Base-by-base conservation (phyloP, 2,888 invertebrate genomes). In the Entomobrya proxima region DNA sequence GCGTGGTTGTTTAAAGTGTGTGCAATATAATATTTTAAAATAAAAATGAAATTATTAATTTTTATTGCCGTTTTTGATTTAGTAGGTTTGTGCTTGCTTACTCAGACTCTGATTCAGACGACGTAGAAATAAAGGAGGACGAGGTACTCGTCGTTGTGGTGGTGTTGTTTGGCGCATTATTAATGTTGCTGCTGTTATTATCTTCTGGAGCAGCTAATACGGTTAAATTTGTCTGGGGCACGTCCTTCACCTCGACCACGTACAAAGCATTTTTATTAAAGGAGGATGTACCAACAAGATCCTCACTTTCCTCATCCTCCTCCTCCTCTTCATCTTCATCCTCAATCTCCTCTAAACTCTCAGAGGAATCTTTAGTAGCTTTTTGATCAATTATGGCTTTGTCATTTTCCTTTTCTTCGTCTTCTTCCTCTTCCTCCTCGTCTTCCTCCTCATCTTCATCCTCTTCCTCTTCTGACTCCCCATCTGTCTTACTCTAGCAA, bases 281-380 rank as follows among this genome's bases (percentile, higher is more conserved):
- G 0, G 47, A 55, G 3, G 67, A 61, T 21, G 78, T 64, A 6
- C 32, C 74, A 11, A 84, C 77, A 55, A 75, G 72, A 18, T 84
- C 82, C 18, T 86, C 88, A 32, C 79, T 85, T 2, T 83, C 82
- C 27, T 88, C 88, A 9, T 85, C 87, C 1, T 82, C 86, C 13
- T 85, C 84, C 9, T 88, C 87, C n/a, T 88, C 90, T 32, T 89
- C 90, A 6, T 87, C 87, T 0, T 87, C 87, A 21, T 86, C 86
- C 44, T 87, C 88, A 74, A 78, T 79, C 32, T 88, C 83, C 75
- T 86, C 84, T 18, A 85, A 58, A 67, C 79, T 82, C 24, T 86
- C 78, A 18, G 83, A 69, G 13, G 77, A 85, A 5, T 84, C 61
- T 30, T 64, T 64, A 61, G 21, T 35, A 21, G 30, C 58, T 27